phyloP scores from a whole-genome alignment of 2,888 invertebrate genomes.

The Protonemura montana region DNA sequence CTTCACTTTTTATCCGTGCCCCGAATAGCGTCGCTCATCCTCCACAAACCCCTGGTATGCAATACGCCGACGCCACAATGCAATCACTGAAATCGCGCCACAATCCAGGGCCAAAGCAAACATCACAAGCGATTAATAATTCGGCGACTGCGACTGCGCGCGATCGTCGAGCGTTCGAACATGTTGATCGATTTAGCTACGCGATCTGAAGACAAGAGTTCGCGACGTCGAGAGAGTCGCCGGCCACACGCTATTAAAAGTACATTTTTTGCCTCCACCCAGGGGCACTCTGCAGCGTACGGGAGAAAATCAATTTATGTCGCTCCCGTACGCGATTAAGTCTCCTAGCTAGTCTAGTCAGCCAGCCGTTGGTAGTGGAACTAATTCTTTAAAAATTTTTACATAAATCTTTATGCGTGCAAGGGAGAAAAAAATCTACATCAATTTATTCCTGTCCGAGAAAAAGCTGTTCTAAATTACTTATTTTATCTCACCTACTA shows the following conservation, averaged over 20 bases:
- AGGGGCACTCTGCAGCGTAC: background rate
- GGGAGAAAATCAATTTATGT: background rate
- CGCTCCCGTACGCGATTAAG: background rate
- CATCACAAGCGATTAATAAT: background rate
- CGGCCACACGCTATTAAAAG: background rate
- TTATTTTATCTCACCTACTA: constrained; percentile 12
- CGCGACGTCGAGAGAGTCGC: background rate
- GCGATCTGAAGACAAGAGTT: background rate
- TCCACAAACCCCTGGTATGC: too few relatives aligned
- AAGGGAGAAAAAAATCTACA: background rate
- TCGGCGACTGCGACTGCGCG: background rate
- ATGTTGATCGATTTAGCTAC: background rate
- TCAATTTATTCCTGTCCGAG: constrained; percentile 7
- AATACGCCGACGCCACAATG: background rate
- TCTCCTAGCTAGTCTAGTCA: background rate
- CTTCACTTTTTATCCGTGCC: too few relatives aligned
- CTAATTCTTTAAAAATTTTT: background rate
- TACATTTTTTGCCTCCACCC: background rate
- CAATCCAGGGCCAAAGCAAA: background rate
- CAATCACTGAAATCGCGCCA: background rate
- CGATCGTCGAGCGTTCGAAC: background rate
- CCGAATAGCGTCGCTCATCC: too few relatives aligned
- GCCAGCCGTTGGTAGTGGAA: background rate
- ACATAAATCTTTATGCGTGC: background rate
- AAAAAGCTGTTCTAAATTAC: constrained; percentile 1